These are phyloP conservation scores for Diacarnus erythraeanus DNA, from an alignment of 37 sponge, comb jelly and placozoan genomes.

Conservation along the genomic window DNA sequence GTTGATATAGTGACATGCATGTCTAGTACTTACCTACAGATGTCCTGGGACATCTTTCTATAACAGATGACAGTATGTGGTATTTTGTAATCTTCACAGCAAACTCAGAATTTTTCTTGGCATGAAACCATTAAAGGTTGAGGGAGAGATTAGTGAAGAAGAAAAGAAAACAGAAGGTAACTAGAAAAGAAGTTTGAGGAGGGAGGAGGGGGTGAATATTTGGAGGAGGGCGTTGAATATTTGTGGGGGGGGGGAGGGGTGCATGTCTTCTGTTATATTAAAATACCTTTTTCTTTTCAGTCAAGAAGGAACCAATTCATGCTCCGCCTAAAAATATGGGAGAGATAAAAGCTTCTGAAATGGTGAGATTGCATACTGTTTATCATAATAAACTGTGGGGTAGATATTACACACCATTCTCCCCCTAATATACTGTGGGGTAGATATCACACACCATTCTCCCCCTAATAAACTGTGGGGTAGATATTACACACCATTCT, in stretches of 20 bases:
- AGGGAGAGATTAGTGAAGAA: not conserved
- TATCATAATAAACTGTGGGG: not conserved
- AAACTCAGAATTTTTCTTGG: conserved; percentile 83
- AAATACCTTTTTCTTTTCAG: not conserved
- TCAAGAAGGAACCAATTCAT: conserved; percentile 76
- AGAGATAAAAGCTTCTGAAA: conserved; percentile 54
- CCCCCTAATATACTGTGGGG: no score
- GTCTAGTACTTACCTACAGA: no score
- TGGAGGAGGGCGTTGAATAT: no score
- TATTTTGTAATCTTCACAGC: no score
- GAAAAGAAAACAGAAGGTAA: not conserved
- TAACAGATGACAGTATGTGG: no score
- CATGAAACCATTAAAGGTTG: conserved; percentile 82
- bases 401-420: no score
- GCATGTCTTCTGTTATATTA: not conserved
- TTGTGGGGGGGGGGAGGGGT: no score
- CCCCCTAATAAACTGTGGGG: no score
- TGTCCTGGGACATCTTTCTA: not conserved
- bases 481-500: no score
- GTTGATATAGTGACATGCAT: no score
- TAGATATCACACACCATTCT: no score
- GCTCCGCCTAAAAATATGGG: conserved; percentile 88
- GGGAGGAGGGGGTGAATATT: not conserved
- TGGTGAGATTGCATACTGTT: conserved; percentile 38
- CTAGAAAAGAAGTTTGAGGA: no score